Base-by-base conservation (phyloP, 2,888 invertebrate genomes). In the Graphium colonna region DNA sequence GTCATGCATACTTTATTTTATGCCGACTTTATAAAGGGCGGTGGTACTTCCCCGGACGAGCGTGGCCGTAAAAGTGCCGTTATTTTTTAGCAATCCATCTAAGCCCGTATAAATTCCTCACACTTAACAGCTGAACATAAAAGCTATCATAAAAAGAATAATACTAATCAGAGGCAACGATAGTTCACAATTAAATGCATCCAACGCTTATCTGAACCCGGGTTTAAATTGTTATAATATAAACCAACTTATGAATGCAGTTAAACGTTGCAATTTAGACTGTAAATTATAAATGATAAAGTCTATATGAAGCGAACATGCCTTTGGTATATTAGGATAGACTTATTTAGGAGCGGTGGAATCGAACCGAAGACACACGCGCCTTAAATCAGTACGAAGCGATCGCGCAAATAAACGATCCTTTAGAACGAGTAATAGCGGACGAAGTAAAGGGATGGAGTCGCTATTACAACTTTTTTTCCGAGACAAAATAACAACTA, bases 291-390 rank as follows among this genome's bases (percentile, higher is more conserved):
- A 10, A 16, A 8, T 3, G 18, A 48, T 47, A 52, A 42, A 28
- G 42, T 1, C 15, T 13, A 21, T 36, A 1, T n/a, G 1, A 12
- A 26, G 21, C 4, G 31, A n/a, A 5, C 15, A 3, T 0, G 12
- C 67, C 69, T 60, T 50, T 68, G 60, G 21, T 54, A 51, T 55
- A 54, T 47, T 39, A 57, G 67, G 59, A 58, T 58, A 58, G 51
- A 53, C 64, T 61, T 61, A 61, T 67, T 67, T 51, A 53, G 51
- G 40, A 13, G 53, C 62, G 68, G 65, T 67, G 72, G 79, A 77
- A 75, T 80, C 79, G 79, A 80, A 79, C 76, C 70, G 73, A 77
- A 79, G 82, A 82, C 82, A 81, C 79, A 79, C 76, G 77, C 75
- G 79, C 76, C 79, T 79, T 82, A 82, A 83, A 82, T 83, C 82